Conservation (phyloP, 2,888 invertebrate species). For the Lithophane ornitopus region DNA sequence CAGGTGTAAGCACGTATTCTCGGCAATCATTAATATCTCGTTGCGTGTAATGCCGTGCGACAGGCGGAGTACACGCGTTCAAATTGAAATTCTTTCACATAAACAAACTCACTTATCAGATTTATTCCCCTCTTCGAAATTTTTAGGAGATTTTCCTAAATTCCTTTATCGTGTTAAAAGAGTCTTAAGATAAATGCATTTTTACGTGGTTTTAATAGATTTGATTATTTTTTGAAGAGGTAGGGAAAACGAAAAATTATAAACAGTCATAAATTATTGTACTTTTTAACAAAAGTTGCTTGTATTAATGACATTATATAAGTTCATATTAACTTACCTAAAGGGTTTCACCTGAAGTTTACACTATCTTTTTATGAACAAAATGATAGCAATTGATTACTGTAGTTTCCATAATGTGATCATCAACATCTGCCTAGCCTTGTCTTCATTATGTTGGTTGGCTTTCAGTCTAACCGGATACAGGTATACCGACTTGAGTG, state of each 20-base stretch:
- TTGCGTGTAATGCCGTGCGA: conserved; percentile 78
- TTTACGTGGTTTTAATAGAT: conserved; percentile 1
- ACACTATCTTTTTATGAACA: no score
- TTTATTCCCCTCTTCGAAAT: conserved; percentile 75
- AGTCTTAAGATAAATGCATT: conserved; percentile 4
- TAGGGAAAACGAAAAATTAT: no score
- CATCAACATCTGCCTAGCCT: no score
- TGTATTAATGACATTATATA: neutral
- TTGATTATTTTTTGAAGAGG: neutral
- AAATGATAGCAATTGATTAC: no score
- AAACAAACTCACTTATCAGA: conserved; percentile 83
- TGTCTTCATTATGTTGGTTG: neutral
- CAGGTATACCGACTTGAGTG: no score
- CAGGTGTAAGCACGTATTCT: conserved; percentile 58
- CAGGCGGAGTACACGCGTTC: conserved; percentile 77
- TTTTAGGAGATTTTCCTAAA: conserved; percentile 44
- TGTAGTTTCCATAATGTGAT: neutral
- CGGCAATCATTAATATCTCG: conserved; percentile 84
- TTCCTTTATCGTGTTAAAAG: conserved; percentile 41
- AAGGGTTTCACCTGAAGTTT: no score
- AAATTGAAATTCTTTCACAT: conserved; percentile 86
- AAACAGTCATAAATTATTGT: neutral
- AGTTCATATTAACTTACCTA: no score
- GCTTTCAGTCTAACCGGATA: no score
- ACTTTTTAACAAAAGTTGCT: neutral